Conservation (phyloP, 2,113 vertebrate genomes). For the Prionailurus viverrinus region DNA sequence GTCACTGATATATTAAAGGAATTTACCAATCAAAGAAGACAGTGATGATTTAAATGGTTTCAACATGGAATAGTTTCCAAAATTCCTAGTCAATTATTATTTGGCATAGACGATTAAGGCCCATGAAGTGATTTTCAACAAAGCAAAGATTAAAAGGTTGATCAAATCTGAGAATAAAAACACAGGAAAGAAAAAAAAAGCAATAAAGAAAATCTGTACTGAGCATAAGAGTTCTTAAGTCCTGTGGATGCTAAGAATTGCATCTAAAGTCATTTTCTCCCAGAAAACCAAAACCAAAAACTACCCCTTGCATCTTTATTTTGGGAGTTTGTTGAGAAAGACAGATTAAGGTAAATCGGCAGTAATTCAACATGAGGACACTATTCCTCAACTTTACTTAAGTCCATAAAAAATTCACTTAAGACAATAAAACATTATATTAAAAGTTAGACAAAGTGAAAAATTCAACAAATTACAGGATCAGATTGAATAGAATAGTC, state of each 20-base stretch:
- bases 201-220: background rate
- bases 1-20: slow-evolving; percentile 19
- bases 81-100: slow-evolving; percentile 60
- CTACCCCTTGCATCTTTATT: background rate
- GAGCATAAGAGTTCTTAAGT: background rate
- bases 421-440: background rate
- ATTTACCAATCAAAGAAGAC: slow-evolving; percentile 66
- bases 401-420: slow-evolving; percentile 33
- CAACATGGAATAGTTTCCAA: slow-evolving; percentile 58
- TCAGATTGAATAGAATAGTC: slow-evolving; percentile 9
- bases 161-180: slow-evolving; percentile 31
- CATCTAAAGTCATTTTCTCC: background rate
- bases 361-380: slow-evolving; percentile 2
- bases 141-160: slow-evolving; percentile 9
- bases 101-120: slow-evolving; percentile 59
- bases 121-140: slow-evolving; percentile 5
- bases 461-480: background rate
- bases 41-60: slow-evolving; percentile 65
- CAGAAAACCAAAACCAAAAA: slow-evolving; percentile 10
- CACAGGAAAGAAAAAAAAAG: background rate
- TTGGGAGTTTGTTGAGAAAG: slow-evolving; percentile 9
- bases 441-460: slow-evolving; percentile 15
- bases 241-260: background rate
- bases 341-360: background rate
- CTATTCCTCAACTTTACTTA: background rate